Base-by-base conservation (phyloP, 2,797 vertebrate genomes). In the Cebuella pygmaea region DNA sequence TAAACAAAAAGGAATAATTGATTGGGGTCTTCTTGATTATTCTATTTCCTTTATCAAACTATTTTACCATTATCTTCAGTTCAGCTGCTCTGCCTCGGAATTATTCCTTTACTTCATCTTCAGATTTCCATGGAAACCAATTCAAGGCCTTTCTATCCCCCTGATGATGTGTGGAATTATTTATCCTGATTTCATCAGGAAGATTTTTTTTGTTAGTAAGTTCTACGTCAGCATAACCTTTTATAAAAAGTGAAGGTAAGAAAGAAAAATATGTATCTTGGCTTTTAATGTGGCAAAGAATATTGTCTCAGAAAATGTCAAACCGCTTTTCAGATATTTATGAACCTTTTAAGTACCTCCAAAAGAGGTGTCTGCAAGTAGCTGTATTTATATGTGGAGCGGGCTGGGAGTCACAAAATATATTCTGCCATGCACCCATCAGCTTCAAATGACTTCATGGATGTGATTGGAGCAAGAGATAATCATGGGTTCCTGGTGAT, bases 41-140 rank as follows among this genome's bases (percentile, higher is more conserved):
- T 98, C 97, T 97, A 94, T 96, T 98, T 96, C 88, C 83, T 97
- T 94, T 96, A 97, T 93, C 93, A 97, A 98, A 90, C 95, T 59
- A 88, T 91, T 90, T 94, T 97, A 76, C 74, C 88, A 93, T 97
- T 94, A 97, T 92, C 92, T 97, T 98, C 61, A 94, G 82, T 96
- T 98, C 94, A 96, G 90, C 95, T 88, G 57, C 89, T 93, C 57
- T 97, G 91, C 86, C 96, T 93, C 61, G 61, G 95, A 91, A 13
- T 59, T 97, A 94, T 93, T 95, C 96, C 97, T 96, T 97, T 97
- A 94, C 94, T 97, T 97, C 95, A 97, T 94, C 94, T 97, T 96
- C 78, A 76, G 46, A 97, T 97, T 97, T 98, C 97, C 95, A 97
- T 93, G 96, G 97, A 96, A 97, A 98, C 96, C 82, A 97, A 79